Evolutionary conservation across 2,797 vertebrate genomes (phyloP).

Genomic region (Cirrhinus mrigala): DNA sequence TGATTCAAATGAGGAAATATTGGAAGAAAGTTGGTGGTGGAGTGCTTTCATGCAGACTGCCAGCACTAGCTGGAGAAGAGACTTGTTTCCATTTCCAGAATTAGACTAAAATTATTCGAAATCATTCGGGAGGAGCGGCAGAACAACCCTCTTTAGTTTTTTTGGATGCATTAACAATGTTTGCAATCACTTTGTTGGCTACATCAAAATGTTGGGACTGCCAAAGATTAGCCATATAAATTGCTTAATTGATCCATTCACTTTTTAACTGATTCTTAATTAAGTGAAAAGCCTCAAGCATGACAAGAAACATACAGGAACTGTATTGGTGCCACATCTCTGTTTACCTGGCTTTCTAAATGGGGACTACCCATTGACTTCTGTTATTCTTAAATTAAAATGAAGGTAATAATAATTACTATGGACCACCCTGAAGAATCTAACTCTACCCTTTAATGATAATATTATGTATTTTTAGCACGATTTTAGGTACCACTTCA

Average conservation of each 20-base stretch:
- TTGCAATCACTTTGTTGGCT: constrained; percentile 79
- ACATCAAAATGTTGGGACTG: constrained; percentile 70
- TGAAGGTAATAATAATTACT: not conserved
- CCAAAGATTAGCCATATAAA: constrained; percentile 78
- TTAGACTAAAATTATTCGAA: constrained; percentile 80
- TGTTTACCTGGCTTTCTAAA: not conserved
- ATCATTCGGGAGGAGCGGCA: constrained; percentile 76
- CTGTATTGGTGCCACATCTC: constrained; percentile 12
- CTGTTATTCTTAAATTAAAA: not conserved
- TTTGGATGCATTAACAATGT: constrained; percentile 82
- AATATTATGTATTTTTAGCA: not conserved
- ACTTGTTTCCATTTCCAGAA: constrained; percentile 79
- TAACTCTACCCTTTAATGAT: not conserved
- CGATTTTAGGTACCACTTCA: not conserved
- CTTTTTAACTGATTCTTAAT: constrained; percentile 78
- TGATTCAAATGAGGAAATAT: constrained; percentile 81
- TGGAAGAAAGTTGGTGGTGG: constrained; percentile 76
- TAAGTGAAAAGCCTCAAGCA: constrained; percentile 68
- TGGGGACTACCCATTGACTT: not conserved
- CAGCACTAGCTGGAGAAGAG: constrained; percentile 72
- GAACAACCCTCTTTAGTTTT: constrained; percentile 73
- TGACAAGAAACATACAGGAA: constrained; percentile 49
- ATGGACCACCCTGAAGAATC: not conserved
- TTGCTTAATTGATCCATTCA: constrained; percentile 83
- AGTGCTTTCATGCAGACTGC: constrained; percentile 72